Evolutionary conservation across 2,888 invertebrate species (phyloP).

Genomic region (Ormia ochracea): DNA sequence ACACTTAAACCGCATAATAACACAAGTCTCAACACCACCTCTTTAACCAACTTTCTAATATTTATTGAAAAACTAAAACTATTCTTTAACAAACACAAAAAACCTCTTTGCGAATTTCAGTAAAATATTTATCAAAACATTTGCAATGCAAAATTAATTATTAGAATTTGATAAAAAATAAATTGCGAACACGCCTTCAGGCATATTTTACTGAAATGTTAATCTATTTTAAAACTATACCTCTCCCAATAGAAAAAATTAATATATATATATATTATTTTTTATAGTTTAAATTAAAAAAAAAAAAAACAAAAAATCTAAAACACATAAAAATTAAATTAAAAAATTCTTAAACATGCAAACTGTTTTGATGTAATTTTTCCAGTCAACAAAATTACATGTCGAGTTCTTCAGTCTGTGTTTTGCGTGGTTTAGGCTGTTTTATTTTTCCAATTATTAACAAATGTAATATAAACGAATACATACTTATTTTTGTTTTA

Average conservation of each 20-base stretch:
- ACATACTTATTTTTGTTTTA: background rate
- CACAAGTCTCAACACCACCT: constrained; percentile 36
- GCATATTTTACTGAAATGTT: constrained; percentile 20
- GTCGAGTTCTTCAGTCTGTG: constrained; percentile 76
- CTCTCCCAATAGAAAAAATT: background rate
- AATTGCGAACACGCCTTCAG: background rate
- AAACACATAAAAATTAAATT: background rate
- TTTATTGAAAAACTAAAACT: constrained; percentile 2
- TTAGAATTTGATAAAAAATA: background rate
- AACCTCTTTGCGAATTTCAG: constrained; percentile 20
- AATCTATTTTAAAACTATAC: background rate
- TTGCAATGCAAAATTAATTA: background rate
- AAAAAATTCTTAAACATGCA: constrained; percentile 45
- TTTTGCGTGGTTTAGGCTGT: constrained; percentile 76
- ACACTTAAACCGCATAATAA: constrained; percentile 62
- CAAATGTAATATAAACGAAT: constrained; percentile 3
- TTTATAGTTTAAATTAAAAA: background rate
- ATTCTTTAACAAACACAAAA: constrained; percentile 7
- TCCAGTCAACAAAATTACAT: constrained; percentile 68
- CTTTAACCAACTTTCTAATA: constrained; percentile 3
- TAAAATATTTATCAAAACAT: constrained; percentile 26
- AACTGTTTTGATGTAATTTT: constrained; percentile 61
- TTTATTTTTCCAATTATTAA: constrained; percentile 49
- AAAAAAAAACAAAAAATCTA: background rate
- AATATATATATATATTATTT: background rate